phyloP scores from a whole-genome alignment of 1,140 invertebrate species.

The Copidosoma floridanum region DNA sequence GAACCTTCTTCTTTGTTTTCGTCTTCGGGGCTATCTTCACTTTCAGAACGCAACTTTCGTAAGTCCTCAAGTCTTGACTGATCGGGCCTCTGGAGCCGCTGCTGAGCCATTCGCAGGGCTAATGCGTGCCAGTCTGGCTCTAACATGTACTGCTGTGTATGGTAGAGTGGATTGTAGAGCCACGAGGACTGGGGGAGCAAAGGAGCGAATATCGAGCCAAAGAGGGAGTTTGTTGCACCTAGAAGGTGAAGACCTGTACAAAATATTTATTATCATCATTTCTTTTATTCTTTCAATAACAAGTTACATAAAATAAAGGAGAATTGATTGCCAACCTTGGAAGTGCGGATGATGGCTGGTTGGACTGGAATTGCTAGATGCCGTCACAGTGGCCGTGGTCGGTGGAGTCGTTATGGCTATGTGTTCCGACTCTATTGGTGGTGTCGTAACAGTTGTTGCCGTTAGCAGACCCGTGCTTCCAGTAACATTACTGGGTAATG shows the following conservation, averaged over 20 bases:
- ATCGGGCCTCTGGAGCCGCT: slow-evolving; percentile 50
- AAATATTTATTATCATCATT: neutral
- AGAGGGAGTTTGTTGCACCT: slow-evolving; percentile 49
- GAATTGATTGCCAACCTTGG: slow-evolving; percentile 41
- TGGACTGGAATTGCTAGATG: slow-evolving; percentile 47
- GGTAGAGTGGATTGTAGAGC: slow-evolving; percentile 52
- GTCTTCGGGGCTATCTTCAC: slow-evolving; percentile 44
- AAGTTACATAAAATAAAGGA: neutral
- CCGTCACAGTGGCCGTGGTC: slow-evolving; percentile 41
- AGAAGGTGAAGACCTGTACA: slow-evolving; percentile 48
- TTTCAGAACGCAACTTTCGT: slow-evolving; percentile 41
- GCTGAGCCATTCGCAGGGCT: slow-evolving; percentile 52
- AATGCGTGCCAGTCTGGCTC: slow-evolving; percentile 54
- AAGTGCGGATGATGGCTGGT: slow-evolving; percentile 51
- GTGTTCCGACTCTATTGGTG: slow-evolving; percentile 39
- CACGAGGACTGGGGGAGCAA: slow-evolving; percentile 51
- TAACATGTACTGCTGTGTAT: slow-evolving; percentile 51
- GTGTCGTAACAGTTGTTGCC: slow-evolving; percentile 38
- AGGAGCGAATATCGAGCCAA: slow-evolving; percentile 54
- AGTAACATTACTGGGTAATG: slow-evolving; percentile 44
- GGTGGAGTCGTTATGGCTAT: too few species aligned
- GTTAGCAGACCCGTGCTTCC: slow-evolving; percentile 39
- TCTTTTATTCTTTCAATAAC: neutral
- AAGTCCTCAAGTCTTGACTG: slow-evolving; percentile 41
- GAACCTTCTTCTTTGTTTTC: slow-evolving; percentile 43